These are phyloP conservation scores for Seriola quinqueradiata DNA, from an alignment of 2,113 vertebrate species.

Conservation along the genomic window DNA sequence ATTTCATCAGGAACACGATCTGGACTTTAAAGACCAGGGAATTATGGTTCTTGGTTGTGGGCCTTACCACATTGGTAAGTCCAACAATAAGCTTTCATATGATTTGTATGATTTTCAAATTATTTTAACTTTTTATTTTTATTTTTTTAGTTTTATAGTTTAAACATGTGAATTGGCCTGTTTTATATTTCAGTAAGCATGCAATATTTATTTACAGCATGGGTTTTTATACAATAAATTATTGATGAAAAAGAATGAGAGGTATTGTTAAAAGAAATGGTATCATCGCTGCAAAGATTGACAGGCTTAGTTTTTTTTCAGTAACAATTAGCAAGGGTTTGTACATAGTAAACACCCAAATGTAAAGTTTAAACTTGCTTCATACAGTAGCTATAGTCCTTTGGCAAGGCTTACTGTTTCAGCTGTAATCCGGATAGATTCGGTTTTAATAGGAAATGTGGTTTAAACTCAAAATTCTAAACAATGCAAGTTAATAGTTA, in stretches of 20 bases:
- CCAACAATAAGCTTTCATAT: not conserved
- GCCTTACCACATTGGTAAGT: constrained; percentile 96
- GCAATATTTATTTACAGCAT: too few relatives aligned
- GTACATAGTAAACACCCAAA: too few relatives aligned
- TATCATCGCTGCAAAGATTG: too few relatives aligned
- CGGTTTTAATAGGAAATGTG: not conserved
- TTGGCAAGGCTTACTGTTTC: not conserved
- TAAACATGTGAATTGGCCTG: too few relatives aligned
- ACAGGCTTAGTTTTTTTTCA: too few relatives aligned
- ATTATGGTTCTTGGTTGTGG: constrained; percentile 97
- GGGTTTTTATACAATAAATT: too few relatives aligned
- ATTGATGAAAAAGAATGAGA: too few relatives aligned
- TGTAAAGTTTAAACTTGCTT: not conserved
- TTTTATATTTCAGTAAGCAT: too few relatives aligned
- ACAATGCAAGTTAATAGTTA: not conserved
- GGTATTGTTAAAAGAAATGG: too few relatives aligned
- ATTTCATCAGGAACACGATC: constrained; percentile 90
- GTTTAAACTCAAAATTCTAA: not conserved
- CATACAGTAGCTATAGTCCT: not conserved
- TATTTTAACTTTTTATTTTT: too few relatives aligned
- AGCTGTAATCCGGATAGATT: not conserved
- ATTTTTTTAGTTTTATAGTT: not conserved
- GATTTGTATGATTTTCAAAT: not conserved
- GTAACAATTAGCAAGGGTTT: too few relatives aligned
- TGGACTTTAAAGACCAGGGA: constrained; percentile 92